Evolutionary conservation across 2,888 invertebrate species (phyloP).

Genomic region (Apotomis capreana): DNA sequence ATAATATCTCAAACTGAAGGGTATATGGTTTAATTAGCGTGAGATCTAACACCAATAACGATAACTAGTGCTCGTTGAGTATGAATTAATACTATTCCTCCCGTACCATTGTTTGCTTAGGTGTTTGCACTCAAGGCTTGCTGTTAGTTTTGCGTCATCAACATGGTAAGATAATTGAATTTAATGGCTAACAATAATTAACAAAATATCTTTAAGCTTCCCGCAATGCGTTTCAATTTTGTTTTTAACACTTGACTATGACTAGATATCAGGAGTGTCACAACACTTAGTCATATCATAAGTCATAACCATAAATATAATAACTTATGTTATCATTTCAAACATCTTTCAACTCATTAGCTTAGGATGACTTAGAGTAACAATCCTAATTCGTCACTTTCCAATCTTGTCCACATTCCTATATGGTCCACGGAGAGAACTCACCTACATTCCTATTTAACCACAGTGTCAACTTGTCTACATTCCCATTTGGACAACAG

Average conservation of each 20-base stretch:
- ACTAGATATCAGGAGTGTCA: no score
- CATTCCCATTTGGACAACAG: no score
- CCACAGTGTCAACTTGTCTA: no score
- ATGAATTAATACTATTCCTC: slow-evolving; percentile 5
- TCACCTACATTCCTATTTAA: no score
- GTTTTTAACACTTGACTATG: not conserved
- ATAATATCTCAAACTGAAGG: not conserved
- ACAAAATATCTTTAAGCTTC: not conserved
- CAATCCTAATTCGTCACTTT: no score
- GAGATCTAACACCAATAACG: not conserved
- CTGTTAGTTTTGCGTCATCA: slow-evolving; percentile 23
- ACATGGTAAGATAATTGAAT: slow-evolving; percentile 31
- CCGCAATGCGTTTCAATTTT: not conserved
- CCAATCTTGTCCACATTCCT: no score
- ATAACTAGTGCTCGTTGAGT: not conserved
- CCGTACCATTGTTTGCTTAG: slow-evolving; percentile 21
- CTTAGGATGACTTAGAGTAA: no score
- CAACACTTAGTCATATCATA: no score
- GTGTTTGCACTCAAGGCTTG: slow-evolving; percentile 26
- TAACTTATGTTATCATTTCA: no score
- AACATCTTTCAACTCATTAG: no score
- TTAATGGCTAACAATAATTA: not conserved
- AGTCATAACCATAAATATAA: no score
- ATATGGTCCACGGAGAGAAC: no score
- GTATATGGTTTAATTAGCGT: not conserved